Conservation (phyloP, 2,797 vertebrate genomes). For the Enteromius paludinosus region DNA sequence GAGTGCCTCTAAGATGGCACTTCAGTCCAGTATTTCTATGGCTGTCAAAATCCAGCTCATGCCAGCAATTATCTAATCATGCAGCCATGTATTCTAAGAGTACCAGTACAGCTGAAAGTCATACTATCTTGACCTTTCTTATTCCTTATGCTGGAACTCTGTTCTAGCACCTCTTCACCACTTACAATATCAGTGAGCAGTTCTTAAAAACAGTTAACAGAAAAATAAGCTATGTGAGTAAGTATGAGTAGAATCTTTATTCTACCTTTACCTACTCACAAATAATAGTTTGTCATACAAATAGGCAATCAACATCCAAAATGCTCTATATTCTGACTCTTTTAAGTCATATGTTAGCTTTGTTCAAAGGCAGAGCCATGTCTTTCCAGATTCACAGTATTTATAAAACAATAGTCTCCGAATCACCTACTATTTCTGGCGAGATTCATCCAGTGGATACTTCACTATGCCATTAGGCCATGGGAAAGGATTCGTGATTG, state of each 20-base stretch:
- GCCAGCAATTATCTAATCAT: constrained; percentile 7
- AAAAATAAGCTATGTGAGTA: neutral
- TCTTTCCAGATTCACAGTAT: neutral
- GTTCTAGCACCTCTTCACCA: constrained; percentile 14
- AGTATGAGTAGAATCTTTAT: too few species aligned
- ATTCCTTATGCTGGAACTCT: constrained; percentile 30
- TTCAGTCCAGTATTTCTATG: neutral
- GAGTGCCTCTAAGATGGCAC: neutral
- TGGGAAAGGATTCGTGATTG: neutral
- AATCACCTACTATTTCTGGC: neutral
- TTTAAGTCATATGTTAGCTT: neutral
- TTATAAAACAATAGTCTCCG: neutral
- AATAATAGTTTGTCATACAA: too few species aligned
- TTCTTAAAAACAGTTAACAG: neutral
- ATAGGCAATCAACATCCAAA: neutral
- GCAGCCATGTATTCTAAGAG: constrained; percentile 7
- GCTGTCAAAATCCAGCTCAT: neutral
- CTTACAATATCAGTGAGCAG: constrained; percentile 18
- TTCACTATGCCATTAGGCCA: neutral
- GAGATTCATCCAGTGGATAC: neutral
- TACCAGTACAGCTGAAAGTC: constrained; percentile 28
- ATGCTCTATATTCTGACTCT: neutral
- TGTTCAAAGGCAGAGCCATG: neutral
- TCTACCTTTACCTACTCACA: neutral
- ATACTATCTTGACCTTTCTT: constrained; percentile 14